These are phyloP conservation scores for Cuniculus paca DNA, from an alignment of 2,797 vertebrate genomes.

Conservation along the genomic window DNA sequence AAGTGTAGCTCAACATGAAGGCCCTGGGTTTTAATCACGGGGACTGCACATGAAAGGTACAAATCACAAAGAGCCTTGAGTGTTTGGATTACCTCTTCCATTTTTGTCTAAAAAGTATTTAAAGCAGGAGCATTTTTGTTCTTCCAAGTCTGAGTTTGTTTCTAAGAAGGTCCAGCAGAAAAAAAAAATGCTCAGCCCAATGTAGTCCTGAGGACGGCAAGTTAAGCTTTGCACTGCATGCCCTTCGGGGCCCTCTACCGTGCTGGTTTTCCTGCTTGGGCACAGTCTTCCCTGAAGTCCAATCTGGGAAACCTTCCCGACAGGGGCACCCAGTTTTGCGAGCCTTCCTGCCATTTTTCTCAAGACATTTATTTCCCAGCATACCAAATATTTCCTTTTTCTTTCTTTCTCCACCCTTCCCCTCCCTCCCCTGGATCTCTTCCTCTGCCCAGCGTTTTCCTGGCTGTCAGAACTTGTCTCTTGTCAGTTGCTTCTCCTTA, in stretches of 20 bases:
- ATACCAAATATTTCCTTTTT: constrained; percentile 46
- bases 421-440: not conserved
- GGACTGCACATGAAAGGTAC: not conserved
- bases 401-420: not conserved
- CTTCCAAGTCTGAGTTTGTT: not conserved
- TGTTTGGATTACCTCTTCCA: constrained; percentile 19
- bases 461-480: constrained; percentile 67
- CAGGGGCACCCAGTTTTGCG: not conserved
- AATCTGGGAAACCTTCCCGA: constrained; percentile 5
- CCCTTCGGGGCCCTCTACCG: not conserved
- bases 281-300: not conserved
- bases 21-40: not conserved
- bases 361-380: constrained; percentile 33
- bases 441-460: not conserved
- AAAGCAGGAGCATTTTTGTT: not conserved
- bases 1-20: not conserved
- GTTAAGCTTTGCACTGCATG: not conserved
- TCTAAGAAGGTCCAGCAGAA: not conserved
- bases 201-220: not conserved
- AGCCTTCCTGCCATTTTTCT: constrained; percentile 34
- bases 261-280: not conserved
- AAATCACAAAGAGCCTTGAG: constrained; percentile 3
- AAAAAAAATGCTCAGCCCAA: not conserved
- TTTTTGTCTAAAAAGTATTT: constrained; percentile 35
- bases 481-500: constrained; percentile 58